Evolutionary conservation across 2,888 invertebrate species (phyloP), one percentile per base, ranked within the genome.

Genomic region (Eulithis prunata): DNA sequence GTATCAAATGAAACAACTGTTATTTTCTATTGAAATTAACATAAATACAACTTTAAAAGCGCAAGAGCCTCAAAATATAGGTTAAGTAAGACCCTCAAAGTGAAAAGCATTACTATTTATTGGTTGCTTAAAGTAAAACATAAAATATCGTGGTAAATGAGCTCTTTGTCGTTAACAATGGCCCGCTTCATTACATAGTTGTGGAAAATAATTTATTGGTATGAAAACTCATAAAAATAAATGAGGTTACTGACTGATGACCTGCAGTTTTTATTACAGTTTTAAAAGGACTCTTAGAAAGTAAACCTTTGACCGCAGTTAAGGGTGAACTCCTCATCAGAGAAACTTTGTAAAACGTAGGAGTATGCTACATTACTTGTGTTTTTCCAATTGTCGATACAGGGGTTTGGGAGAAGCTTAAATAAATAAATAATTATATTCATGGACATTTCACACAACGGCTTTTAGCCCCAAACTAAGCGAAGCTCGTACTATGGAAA

Each of bases 101-200:
- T 5, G 57, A 45, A 41, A 13, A 57, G 47, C 57, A 64, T 53
- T 38, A 36, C 43, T 63, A 38, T 38, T 58, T 64, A 59, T 64
- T 59, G 43, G 21, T 21, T 11, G 11, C 54, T 13, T 56, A 51
- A 53, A 53, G 10, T 41, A 21, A 21, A 21, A 61, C 66, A 75
- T 75, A 77, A 76, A 75, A 70, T 52, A 66, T 73, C 12, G 63
- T 65, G 63, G 64, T 60, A 70, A 68, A 69, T 64, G 67, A 71
- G 62, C 68, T 77, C 79, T 77, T 78, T 78, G 77, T 78, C 67
- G 62, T 57, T 57, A 78, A 85, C 83, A 85, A 84, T 76, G 72
- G 71, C 53, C 52, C 60, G 64, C 69, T 80, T 78, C 75, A 80
- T 78, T 75, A 83, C 84, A 81, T 75, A 78, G 84, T 83, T 77